Percentiles rank a stretch among this genome's conserved stretches.
phyloP scores from a whole-genome alignment of 2,113 vertebrate genomes.

The Colistium nudipinnis region DNA sequence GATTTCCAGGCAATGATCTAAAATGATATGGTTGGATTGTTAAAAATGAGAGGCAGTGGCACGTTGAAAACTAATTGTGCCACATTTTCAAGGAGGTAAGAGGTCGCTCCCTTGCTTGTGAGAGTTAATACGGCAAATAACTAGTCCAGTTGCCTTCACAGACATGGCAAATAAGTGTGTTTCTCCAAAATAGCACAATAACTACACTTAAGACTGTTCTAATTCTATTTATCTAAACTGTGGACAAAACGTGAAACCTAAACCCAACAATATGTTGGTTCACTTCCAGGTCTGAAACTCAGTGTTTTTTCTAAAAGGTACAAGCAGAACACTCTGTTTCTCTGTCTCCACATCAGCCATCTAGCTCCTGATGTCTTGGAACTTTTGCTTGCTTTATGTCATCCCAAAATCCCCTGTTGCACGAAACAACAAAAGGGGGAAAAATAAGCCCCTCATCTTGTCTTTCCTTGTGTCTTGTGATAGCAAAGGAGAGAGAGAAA shows the following conservation, averaged over 20 bases:
- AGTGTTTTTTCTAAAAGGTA: slow-evolving; percentile 3
- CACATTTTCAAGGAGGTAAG: neutral
- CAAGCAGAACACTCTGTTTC: neutral
- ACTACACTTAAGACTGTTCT: neutral
- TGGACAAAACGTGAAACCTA: neutral
- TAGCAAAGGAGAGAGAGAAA: slow-evolving; percentile 7
- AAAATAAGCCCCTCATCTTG: slow-evolving; percentile 5
- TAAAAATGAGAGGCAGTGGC: no score
- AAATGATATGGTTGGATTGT: no score
- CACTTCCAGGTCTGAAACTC: neutral
- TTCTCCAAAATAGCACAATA: neutral
- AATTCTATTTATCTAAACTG: neutral
- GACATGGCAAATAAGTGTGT: neutral
- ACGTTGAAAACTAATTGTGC: neutral
- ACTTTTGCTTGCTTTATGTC: slow-evolving; percentile 34
- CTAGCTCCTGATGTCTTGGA: slow-evolving; percentile 44
- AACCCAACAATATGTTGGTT: neutral
- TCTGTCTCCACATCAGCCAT: neutral
- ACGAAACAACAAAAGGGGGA: slow-evolving; percentile 32
- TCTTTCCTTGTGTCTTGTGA: slow-evolving; percentile 22
- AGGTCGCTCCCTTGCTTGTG: no score
- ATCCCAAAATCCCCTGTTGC: slow-evolving; percentile 33
- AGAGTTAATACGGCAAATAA: no score
- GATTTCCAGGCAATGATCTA: neutral
- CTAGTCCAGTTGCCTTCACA: no score